Percentiles rank a stretch among this genome's conserved stretches.
Conservation (phyloP, 2,797 vertebrate species). For the Thamnophis elegans region DNA sequence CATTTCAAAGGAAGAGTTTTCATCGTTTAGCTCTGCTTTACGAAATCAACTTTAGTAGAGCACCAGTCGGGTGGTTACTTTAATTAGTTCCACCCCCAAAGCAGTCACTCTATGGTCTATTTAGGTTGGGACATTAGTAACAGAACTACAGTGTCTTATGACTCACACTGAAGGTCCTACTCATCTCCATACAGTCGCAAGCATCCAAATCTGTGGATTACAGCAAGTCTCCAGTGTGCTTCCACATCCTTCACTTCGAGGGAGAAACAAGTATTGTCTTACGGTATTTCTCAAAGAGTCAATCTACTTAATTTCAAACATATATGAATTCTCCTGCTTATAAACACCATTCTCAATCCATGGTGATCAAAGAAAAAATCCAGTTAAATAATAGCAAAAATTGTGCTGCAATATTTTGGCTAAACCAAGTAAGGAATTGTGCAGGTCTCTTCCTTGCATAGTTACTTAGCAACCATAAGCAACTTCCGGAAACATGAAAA, state of each 20-base stretch:
- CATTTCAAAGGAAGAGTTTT: background rate
- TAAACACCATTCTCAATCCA: constrained; percentile 9
- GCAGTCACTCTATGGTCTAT: background rate
- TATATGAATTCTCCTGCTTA: background rate
- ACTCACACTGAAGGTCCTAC: constrained; percentile 16
- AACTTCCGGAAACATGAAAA: constrained; percentile 46
- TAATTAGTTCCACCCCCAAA: background rate
- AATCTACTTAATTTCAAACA: background rate
- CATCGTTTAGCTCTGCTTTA: background rate
- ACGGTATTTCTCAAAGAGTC: background rate
- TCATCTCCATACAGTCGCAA: background rate
- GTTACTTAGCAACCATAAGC: constrained; percentile 75
- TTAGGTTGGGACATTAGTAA: background rate
- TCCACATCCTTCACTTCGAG: background rate
- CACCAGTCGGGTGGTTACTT: constrained; percentile 1
- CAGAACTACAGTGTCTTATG: background rate
- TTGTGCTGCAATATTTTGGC: constrained; percentile 62
- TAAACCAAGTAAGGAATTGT: constrained; percentile 70
- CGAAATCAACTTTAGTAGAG: background rate
- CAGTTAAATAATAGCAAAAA: background rate
- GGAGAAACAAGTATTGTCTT: background rate
- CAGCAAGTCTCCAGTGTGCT: background rate
- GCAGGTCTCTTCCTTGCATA: constrained; percentile 72
- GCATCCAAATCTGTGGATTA: rapidly evolving
- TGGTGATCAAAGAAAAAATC: constrained; percentile 34